Evolutionary conservation across 2,113 vertebrate species (phyloP), one percentile per base, ranked within the genome.

Genomic region (Lampris megalopsis): DNA sequence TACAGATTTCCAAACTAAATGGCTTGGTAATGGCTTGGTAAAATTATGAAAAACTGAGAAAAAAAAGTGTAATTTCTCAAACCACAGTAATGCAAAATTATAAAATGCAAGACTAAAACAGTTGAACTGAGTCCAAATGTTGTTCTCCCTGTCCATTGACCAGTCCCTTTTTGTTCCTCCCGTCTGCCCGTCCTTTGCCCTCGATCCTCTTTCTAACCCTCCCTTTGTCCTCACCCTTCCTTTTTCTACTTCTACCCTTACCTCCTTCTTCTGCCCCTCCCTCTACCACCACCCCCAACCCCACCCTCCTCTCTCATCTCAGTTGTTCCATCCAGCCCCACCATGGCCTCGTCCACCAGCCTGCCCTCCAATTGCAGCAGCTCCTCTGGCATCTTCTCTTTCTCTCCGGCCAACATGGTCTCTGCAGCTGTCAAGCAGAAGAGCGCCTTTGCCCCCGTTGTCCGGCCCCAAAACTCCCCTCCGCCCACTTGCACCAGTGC

Each of bases 361-460:
- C 95, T 98, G 84, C 96, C 96, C 63, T 98, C 97, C 88, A 98
- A 98, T 92, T 98, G 97, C 95, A 97, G 95, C 95, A 97, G 96
- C 86, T 97, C 97, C 89, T 98, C 97, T 0, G 97, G 97, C 86
- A 98, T 98, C 90, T 98, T 98, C 94, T 98, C 97, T 92, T 98
- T 98, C 94, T 98, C 97, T 86, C 97, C 97, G 86, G 97, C 97
- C 93, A 98, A 98, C 94, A 98, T 98, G 97, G 97, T 98, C 86
- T 98, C 97, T 0, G 97, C 97, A 0, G 97, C 92, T 4, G 92
- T 98, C 93, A 98, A 98, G 80, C 97, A 98, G 94, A 98, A 98
- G 95, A 98, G 97, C 78, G 97, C 97, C 74, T 98, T 98, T 1
- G 97, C 97, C 3, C 97, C 97, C 0, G 97, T 98, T 0, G 97